A percentile compares a stretch with the other conserved stretches of the same genome.
Evolutionary conservation across 2,797 vertebrate genomes (phyloP).

Genomic region (Hyperoplus lanceolatus): DNA sequence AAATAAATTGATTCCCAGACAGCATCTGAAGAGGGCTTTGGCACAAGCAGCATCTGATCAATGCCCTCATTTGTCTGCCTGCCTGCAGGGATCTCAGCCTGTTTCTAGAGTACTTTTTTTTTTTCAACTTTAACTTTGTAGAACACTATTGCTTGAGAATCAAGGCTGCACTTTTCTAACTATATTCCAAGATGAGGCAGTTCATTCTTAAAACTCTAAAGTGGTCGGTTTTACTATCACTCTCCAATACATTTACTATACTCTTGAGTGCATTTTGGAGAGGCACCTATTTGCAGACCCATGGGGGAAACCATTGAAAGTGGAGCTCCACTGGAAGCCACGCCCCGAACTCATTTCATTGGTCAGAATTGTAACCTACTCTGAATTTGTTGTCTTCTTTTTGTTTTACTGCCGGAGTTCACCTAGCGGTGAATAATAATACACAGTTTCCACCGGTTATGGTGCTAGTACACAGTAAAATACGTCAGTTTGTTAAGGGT

Average conservation of each 20-base stretch:
- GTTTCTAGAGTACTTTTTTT: slow-evolving; percentile 23
- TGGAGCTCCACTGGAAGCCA: too few species aligned
- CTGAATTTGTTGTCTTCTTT: too few species aligned
- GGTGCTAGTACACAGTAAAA: too few species aligned
- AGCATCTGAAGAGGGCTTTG: slow-evolving; percentile 39
- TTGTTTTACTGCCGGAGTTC: too few species aligned
- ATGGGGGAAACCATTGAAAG: too few species aligned
- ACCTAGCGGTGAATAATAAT: too few species aligned
- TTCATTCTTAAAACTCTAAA: slow-evolving; percentile 51
- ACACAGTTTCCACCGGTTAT: too few species aligned
- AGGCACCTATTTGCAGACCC: too few species aligned
- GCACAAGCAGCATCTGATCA: slow-evolving; percentile 60
- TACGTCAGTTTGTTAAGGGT: too few species aligned
- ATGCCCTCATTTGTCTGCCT: slow-evolving; percentile 47
- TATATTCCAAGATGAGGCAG: slow-evolving; percentile 31
- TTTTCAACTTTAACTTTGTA: slow-evolving; percentile 35
- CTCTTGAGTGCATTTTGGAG: slow-evolving; percentile 40
- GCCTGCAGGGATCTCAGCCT: slow-evolving; percentile 32
- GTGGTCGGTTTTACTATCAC: slow-evolving; percentile 30
- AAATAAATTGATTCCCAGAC: slow-evolving; percentile 45
- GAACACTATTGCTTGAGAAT: slow-evolving; percentile 27
- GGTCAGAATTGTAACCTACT: too few species aligned
- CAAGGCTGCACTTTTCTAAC: slow-evolving; percentile 27
- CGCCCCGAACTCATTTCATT: too few species aligned
- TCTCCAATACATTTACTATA: slow-evolving; percentile 29